Conservation (phyloP, 2,888 invertebrate species). For the Caenorhabditis becei region DNA sequence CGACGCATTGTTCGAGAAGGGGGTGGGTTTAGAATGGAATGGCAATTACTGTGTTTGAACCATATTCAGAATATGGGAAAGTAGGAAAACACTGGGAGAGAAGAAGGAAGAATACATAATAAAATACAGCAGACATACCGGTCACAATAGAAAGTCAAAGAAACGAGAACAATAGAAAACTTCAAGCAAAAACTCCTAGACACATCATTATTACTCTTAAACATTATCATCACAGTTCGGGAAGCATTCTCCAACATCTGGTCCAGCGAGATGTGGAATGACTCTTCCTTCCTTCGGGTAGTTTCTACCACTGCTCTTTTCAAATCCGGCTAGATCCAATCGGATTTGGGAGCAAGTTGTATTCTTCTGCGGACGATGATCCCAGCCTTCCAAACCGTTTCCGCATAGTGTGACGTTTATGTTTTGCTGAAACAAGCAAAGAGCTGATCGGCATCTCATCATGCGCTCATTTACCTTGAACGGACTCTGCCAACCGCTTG, state of each 20-base stretch:
- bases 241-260: slow-evolving; percentile 74
- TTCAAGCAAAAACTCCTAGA: slow-evolving; percentile 14
- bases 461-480: slow-evolving; percentile 59
- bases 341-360: slow-evolving; percentile 48
- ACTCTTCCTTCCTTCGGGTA: slow-evolving; percentile 69
- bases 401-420: slow-evolving; percentile 59
- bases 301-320: slow-evolving; percentile 61
- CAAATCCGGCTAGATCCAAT: slow-evolving; percentile 58
- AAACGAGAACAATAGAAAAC: slow-evolving; percentile 3
- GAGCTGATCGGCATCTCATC: too few species aligned
- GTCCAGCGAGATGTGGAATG: slow-evolving; percentile 64
- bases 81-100: slow-evolving; percentile 44
- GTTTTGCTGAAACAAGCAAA: slow-evolving; percentile 60
- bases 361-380: slow-evolving; percentile 54
- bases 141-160: slow-evolving; percentile 28
- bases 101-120: slow-evolving; percentile 16
- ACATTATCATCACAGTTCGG: slow-evolving; percentile 71
- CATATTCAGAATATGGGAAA: slow-evolving; percentile 28
- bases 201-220: slow-evolving; percentile 24
- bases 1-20: slow-evolving; percentile 45
- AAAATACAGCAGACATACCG: slow-evolving; percentile 31
- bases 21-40: slow-evolving; percentile 41
- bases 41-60: slow-evolving; percentile 56
- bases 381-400: slow-evolving; percentile 60
- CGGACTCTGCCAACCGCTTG: slow-evolving; percentile 71